Base-by-base conservation (phyloP, 1,140 invertebrate species). In the Catajapyx aquilonaris region DNA sequence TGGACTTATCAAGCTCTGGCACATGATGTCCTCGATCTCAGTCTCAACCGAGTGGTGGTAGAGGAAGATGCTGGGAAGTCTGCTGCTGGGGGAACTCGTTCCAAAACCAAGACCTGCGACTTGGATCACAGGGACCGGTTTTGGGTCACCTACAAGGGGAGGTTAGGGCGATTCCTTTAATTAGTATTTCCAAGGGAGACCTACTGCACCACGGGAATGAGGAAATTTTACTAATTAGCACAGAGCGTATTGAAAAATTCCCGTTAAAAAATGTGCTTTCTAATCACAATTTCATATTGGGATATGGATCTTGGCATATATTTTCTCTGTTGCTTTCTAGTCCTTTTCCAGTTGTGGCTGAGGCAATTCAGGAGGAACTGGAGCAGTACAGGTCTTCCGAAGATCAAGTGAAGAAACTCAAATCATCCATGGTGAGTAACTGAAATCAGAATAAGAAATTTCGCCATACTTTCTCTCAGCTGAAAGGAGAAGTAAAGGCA, bases 1-100 rank as follows among this genome's bases (percentile, higher is more conserved):
- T 99, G 95, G 95, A 98, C 91, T 1, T 99, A 99, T 58, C 90
- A 96, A 61, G 93, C 94, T 9, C 54, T 99, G 36, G 76, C 84
- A 20, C 91, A 97, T 57, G 93, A 97, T 67, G 77, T 96, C 1
- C 55, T 96, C 11, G 81, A 95, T 50, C 64, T 95, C 37, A 72
- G 81, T 16, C 59, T 96, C 32, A 98, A 98, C 58, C 59, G 84
- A 41, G 69, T 91, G 1, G 68, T 78, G 20, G 70, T 90, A 16
- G 77, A 81, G 45, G 83, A 88, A 50, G 65, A 61, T 41, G 47
- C 60, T 2, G 65, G 61, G 5, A 59, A 52, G 18, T 41, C 52
- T 31, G 44, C 46, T 32, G 52, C 57, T 13, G 65, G 64, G 20
- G 73, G 73, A 3, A 68, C 68, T 1, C 64, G 70, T 22, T 59